Evolutionary conservation across 2,888 invertebrate species (phyloP).

Genomic region (Stenodera caucasica): DNA sequence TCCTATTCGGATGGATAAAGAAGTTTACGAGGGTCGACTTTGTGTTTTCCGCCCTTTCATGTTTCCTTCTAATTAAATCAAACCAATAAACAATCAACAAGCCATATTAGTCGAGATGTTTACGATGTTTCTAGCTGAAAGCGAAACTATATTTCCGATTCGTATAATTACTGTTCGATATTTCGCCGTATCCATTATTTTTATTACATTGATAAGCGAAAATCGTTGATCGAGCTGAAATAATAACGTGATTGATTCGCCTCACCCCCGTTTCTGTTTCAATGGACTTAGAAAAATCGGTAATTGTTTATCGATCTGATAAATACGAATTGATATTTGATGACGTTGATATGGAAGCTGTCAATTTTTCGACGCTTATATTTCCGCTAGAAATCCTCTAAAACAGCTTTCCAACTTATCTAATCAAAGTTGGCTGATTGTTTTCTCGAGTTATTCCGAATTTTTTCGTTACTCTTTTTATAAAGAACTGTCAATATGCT

Average conservation of each 20-base stretch:
- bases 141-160: too few species aligned
- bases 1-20: constrained; percentile 37
- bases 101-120: too few species aligned
- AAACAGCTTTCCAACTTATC: constrained; percentile 25
- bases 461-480: neutral
- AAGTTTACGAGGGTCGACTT: constrained; percentile 32
- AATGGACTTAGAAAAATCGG: too few species aligned
- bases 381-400: neutral
- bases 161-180: too few species aligned
- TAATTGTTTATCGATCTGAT: neutral
- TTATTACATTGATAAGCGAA: neutral
- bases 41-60: neutral
- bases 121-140: too few species aligned
- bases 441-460: neutral
- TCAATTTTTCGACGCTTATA: neutral
- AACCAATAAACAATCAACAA: neutral
- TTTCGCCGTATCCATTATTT: too few species aligned
- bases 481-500: neutral
- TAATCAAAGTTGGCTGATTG: constrained; percentile 10
- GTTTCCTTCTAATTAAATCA: neutral
- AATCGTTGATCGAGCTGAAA: neutral
- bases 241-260: neutral
- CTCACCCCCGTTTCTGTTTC: neutral
- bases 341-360: neutral
- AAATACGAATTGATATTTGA: neutral